Evolutionary conservation across 2,888 invertebrate species (phyloP).

Genomic region (Schrankia costaestrigalis): DNA sequence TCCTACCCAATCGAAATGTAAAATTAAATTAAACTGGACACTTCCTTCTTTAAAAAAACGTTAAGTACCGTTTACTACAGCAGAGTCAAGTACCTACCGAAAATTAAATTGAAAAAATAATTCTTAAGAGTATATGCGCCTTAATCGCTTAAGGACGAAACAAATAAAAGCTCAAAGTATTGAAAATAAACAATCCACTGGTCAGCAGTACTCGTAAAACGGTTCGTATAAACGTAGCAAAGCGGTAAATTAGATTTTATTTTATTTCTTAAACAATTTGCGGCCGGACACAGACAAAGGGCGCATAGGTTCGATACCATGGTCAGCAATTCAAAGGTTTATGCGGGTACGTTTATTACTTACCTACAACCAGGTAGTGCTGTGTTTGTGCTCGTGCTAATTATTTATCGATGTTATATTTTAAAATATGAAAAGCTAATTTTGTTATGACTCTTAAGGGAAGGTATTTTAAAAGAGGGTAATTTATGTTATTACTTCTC

Average conservation of each 20-base stretch:
- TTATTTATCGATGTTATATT: constrained; percentile 1
- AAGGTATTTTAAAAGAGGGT: no score
- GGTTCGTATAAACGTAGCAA: constrained; percentile 72
- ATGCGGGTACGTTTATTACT: constrained; percentile 77
- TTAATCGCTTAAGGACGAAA: constrained; percentile 48
- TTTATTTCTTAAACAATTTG: constrained; percentile 80
- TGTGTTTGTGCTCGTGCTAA: constrained; percentile 31
- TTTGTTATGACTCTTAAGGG: not conserved
- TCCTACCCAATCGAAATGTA: no score
- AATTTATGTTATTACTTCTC: no score
- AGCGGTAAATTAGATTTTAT: constrained; percentile 78
- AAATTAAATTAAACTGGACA: no score
- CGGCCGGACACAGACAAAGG: constrained; percentile 73
- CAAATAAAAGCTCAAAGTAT: constrained; percentile 57
- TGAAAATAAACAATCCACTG: constrained; percentile 65
- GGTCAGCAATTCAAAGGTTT: constrained; percentile 79
- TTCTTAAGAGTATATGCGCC: constrained; percentile 39
- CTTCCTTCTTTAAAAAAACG: no score
- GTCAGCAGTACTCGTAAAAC: constrained; percentile 68
- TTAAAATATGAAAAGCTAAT: not conserved
- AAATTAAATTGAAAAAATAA: constrained; percentile 35
- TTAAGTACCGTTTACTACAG: no score
- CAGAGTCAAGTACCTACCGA: constrained; percentile 11
- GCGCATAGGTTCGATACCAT: constrained; percentile 70
- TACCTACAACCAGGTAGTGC: constrained; percentile 54